Base-by-base conservation (phyloP, 2,888 invertebrate genomes). In the Atrina japonica region DNA sequence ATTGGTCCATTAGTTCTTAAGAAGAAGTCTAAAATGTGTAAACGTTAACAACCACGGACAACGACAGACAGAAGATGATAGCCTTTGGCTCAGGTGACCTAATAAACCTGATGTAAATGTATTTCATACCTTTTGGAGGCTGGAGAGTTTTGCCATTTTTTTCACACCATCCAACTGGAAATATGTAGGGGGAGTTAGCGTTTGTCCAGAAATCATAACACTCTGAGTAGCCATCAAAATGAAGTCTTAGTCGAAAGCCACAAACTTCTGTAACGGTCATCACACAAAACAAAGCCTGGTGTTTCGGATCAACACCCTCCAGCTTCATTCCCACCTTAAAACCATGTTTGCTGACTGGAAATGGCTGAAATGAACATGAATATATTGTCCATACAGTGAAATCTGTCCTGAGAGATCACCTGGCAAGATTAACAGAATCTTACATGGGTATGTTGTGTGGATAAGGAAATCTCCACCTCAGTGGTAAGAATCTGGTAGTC, bases 151-250 rank as follows among this genome's bases (percentile, higher is more conserved):
- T 95, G 0, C 94, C 93, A 82, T 95, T 96, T 89, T 95, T 95
- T 86, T 96, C 95, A 88, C 97, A 96, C 96, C 97, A 98, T n/a
- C 97, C 96, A 35, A 95, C 93, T 7, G 97, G 97, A 90, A 97
- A 98, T 68, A 98, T 95, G 88, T 97, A 96, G 86, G 94, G 93
- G n/a, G 95, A 96, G 89, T 97, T 96, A 0, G 96, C 95, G 90
- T 97, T 97, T 43, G 95, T 93, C 97, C 98, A 98, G 91, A 96
- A 98, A 91, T 98, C 97, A 86, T 96, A 96, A 88, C 94, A 93
- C 69, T 95, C 95, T 0, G 95, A 94, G 89, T 95, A 98, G 16
- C 96, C 97, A 91, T 98, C 97, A 90, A 98, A 98, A 90, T 96
- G 96, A 60, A 98, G 91, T 76, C 96, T 93, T 86, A 98, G 91